Conservation (phyloP, 2,888 invertebrate genomes). For the Ornithoptera alexandrae region DNA sequence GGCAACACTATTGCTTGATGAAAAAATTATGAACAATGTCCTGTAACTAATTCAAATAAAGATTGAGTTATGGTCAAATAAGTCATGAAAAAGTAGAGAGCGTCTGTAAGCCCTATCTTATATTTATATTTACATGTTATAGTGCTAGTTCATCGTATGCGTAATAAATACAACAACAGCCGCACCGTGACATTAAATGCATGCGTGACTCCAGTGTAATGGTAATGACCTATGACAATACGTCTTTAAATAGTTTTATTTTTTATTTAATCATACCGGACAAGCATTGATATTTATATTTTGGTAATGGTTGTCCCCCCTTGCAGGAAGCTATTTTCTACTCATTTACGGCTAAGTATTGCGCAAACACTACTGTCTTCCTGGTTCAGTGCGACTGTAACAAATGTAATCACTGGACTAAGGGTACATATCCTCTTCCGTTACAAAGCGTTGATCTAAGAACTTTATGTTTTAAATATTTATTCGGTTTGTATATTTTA, state of each 20-base stretch:
- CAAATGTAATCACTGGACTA: neutral
- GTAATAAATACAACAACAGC: neutral
- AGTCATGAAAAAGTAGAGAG: neutral
- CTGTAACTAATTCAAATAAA: too few relatives aligned
- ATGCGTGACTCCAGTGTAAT: constrained; percentile 45
- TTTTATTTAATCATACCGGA: neutral
- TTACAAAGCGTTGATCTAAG: neutral
- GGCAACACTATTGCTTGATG: too few relatives aligned
- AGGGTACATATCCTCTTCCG: neutral
- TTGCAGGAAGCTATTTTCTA: constrained; percentile 1
- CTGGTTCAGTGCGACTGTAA: neutral
- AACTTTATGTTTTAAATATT: neutral
- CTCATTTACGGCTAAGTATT: neutral
- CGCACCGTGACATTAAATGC: constrained; percentile 63
- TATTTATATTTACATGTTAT: neutral
- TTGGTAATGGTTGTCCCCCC: neutral
- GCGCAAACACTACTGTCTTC: neutral
- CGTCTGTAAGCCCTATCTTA: too few relatives aligned
- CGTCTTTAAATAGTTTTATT: constrained; percentile 4
- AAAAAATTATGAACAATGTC: too few relatives aligned
- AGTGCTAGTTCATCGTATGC: neutral
- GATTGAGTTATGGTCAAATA: neutral
- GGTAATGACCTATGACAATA: constrained; percentile 34
- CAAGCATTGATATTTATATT: neutral
- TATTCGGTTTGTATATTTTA: neutral